These are phyloP conservation scores for Parthenolecanium corni DNA, from an alignment of 2,888 invertebrate species.

Conservation along the genomic window DNA sequence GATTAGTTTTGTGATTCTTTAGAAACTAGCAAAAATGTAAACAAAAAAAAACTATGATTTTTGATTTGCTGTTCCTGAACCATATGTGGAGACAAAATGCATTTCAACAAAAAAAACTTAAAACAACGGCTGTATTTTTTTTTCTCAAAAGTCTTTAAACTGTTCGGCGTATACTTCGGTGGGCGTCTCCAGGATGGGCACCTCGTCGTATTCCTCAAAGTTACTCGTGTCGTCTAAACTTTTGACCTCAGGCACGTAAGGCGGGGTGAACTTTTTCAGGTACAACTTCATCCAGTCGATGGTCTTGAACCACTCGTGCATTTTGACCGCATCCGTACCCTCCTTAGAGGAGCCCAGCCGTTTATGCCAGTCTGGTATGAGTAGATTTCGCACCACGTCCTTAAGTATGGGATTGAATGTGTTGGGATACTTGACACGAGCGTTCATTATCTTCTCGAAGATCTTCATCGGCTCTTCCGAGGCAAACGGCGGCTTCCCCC, in stretches of 20 bases:
- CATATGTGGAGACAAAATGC: too few relatives aligned
- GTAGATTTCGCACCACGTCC: slow-evolving; percentile 1
- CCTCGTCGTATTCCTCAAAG: slow-evolving; percentile 23
- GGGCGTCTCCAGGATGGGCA: slow-evolving; percentile 5
- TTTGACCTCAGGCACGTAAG: slow-evolving; percentile 21
- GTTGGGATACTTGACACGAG: slow-evolving; percentile 19
- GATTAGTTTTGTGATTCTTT: too few relatives aligned
- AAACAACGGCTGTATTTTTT: too few relatives aligned
- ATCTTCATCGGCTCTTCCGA: slow-evolving; percentile 26
- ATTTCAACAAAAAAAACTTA: too few relatives aligned
- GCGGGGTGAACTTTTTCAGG: slow-evolving; percentile 3
- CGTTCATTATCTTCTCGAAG: slow-evolving; percentile 25
- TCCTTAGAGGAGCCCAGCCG: slow-evolving; percentile 3
- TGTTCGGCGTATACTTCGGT: slow-evolving; percentile 16
- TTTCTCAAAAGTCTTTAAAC: slow-evolving; percentile 22
- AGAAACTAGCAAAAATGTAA: too few relatives aligned
- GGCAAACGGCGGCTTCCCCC: slow-evolving; percentile 21
- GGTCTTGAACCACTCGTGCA: slow-evolving; percentile 19
- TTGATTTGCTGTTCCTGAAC: too few relatives aligned
- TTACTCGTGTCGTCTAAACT: slow-evolving; percentile 20
- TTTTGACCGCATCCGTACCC: slow-evolving; percentile 10
- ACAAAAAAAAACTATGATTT: too few relatives aligned
- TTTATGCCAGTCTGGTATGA: slow-evolving; percentile 11
- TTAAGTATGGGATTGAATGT: slow-evolving; percentile 14
- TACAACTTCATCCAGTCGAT: slow-evolving; percentile 13